These are phyloP conservation scores for Magallana gigas DNA, from an alignment of 1,140 invertebrate species.

Conservation along the genomic window DNA sequence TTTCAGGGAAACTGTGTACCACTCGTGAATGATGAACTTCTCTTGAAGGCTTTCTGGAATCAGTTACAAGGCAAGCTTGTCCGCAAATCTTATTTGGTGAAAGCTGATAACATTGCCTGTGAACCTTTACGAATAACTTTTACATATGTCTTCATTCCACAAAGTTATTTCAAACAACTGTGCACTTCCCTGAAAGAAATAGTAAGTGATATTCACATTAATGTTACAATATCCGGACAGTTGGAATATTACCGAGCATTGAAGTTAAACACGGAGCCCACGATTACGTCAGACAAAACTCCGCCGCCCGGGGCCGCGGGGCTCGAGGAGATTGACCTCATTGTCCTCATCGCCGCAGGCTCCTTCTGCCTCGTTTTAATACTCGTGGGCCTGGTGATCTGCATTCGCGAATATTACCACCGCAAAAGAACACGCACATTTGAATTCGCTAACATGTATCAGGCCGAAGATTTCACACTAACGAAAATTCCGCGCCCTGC, in stretches of 20 bases:
- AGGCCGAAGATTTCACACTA: constrained; percentile 23
- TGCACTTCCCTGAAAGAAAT: background rate
- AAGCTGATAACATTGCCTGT: background rate
- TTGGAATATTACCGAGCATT: background rate
- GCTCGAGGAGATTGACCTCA: constrained; percentile 15
- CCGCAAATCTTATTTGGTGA: background rate
- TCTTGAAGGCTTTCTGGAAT: background rate
- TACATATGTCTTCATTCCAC: background rate
- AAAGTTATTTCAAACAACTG: background rate
- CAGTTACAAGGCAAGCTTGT: background rate
- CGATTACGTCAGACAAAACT: background rate
- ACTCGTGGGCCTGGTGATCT: background rate
- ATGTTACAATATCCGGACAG: background rate
- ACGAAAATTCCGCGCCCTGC: constrained; percentile 25
- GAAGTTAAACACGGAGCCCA: background rate
- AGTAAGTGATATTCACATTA: background rate
- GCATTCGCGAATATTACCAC: background rate
- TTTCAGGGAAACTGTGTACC: background rate
- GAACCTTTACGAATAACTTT: constrained; percentile 15
- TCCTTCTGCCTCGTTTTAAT: background rate
- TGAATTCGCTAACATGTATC: constrained; percentile 23
- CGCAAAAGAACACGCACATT: constrained; percentile 14
- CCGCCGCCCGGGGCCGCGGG: background rate
- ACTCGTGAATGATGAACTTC: background rate
- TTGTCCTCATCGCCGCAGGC: background rate